A percentile compares a stretch with the other conserved stretches of the same genome.
Evolutionary conservation across 2,888 invertebrate species (phyloP).

Genomic region (Ceratothoa steindachneri): DNA sequence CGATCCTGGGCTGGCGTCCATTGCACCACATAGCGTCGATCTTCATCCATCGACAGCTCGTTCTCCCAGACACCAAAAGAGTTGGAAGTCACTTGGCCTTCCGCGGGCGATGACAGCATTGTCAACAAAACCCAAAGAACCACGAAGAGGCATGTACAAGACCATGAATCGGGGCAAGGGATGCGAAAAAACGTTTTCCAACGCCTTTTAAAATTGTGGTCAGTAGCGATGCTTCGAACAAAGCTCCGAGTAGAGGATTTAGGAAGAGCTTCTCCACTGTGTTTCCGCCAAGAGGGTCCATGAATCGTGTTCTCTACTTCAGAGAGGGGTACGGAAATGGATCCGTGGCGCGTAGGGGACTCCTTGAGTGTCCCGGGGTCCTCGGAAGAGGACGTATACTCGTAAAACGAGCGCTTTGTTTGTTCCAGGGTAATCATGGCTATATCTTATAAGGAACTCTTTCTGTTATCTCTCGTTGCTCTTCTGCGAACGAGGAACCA

Average conservation of each 20-base stretch:
- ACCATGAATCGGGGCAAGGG: background rate
- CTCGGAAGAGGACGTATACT: background rate
- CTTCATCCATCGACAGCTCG: conserved; percentile 30
- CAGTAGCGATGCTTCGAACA: background rate
- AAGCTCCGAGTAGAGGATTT: background rate
- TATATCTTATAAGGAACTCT: background rate
- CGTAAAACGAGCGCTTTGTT: background rate
- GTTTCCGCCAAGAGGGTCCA: background rate
- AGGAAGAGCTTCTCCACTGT: background rate
- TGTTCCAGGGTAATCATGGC: background rate
- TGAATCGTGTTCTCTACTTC: background rate
- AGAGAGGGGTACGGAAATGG: background rate
- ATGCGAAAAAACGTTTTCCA: background rate
- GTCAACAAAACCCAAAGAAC: background rate
- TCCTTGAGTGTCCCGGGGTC: background rate
- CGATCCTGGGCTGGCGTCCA: conserved; percentile 35
- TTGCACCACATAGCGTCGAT: conserved; percentile 35
- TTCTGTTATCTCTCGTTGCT: background rate
- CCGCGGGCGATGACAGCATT: background rate
- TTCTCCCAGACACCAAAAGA: conserved; percentile 34
- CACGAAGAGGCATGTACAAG: background rate
- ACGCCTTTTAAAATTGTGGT: conserved; percentile 5
- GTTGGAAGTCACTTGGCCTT: conserved; percentile 15
- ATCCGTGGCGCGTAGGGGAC: background rate
- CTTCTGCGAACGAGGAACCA: background rate